Base-by-base conservation (phyloP, 1,140 invertebrate species). In the Riptortus pedestris region DNA sequence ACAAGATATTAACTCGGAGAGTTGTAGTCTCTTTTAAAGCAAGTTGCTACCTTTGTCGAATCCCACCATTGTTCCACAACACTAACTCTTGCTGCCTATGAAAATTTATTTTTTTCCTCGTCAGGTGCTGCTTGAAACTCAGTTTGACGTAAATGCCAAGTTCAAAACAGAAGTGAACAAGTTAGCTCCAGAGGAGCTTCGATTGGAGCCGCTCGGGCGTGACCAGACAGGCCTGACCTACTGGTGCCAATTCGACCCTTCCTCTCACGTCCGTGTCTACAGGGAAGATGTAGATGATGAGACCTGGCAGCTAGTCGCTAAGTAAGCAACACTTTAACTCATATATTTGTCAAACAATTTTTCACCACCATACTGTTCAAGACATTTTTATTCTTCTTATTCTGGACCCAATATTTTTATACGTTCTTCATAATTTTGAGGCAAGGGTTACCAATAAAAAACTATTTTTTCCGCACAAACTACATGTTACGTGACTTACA, bases 251-350 rank as follows among this genome's bases (percentile, higher is more conserved):
- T 78, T 91, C 65, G 94, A 98, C 74, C 81, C 86, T 67, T 86
- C 90, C 62, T 84, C 85, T 69, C 94, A 96, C 77, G 79, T 98
- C 47, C 81, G 91, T 66, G 82, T 98, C 24, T 98, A 96, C 74
- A 85, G 86, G 71, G 94, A 98, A 78, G 91, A 97, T 73, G 82
- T 89, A 62, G 94, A 97, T 78, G 93, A 97, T 72, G 92, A 96
- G 73, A 91, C 89, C 18, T 98, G 93, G 93, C 84, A 90, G 72
- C 78, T 97, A 43, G 85, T 96, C 67, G 93, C 92, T 66, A 90
- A 84, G 85, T 92, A 79, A 78, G 77, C 75, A 48, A 64, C n/a
- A n/a, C n/a, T n/a, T n/a, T 60, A 65, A 43, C 57, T 62, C n/a
- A 7, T 57, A 12, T 4, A 26, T 59, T 11, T 59, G n/a, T 43